phyloP scores from a whole-genome alignment of 2,113 vertebrate species.

The Campylomormyrus tamandua region DNA sequence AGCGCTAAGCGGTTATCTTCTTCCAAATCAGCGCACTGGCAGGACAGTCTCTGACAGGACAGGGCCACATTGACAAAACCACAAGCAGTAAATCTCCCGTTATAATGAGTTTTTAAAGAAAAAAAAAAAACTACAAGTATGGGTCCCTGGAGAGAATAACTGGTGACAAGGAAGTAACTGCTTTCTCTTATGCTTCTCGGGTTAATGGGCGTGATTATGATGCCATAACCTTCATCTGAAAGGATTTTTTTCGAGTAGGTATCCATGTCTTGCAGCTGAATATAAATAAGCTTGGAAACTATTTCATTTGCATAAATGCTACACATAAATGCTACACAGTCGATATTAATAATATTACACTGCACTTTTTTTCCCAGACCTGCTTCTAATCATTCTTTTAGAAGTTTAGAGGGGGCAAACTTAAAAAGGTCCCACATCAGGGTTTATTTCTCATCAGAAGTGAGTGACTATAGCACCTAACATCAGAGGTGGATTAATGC shows the following conservation, averaged over 20 bases:
- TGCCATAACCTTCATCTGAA: not conserved
- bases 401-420: not conserved
- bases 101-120: not conserved
- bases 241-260: not conserved
- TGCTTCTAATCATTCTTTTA: not conserved
- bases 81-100: constrained; percentile 10
- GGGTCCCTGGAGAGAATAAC: not conserved
- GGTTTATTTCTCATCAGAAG: not conserved
- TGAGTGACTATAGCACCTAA: not conserved
- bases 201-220: not conserved
- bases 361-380: not conserved
- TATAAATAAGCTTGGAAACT: not conserved
- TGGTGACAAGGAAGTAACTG: not conserved
- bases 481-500: not conserved
- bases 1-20: not conserved
- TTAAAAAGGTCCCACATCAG: not conserved
- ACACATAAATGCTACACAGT: too few relatives aligned
- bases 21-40: not conserved
- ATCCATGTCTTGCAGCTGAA: not conserved
- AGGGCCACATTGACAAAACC: constrained; percentile 10
- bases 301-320: not conserved
- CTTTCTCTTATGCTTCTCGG: not conserved
- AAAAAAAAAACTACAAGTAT: not conserved
- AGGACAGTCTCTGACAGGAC: not conserved
- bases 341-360: not conserved